Percentiles rank a stretch among this genome's conserved stretches.
phyloP scores from a whole-genome alignment of 2,113 vertebrate genomes.

The Gambusia affinis region DNA sequence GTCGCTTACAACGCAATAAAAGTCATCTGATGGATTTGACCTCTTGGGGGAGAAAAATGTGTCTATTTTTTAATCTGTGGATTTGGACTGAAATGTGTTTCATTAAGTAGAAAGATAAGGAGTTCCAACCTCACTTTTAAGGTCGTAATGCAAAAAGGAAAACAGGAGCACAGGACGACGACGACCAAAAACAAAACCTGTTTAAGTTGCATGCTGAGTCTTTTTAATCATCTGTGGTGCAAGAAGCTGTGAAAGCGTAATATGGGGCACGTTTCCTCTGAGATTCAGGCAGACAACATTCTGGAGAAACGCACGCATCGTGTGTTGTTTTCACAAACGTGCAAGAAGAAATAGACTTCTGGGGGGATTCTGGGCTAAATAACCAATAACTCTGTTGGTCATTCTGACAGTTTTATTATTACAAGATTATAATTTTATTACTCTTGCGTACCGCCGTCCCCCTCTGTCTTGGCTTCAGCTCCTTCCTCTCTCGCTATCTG shows the following conservation, averaged over 20 bases:
- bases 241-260: background rate
- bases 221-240: background rate
- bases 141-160: slow-evolving; percentile 23
- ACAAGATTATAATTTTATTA: slow-evolving; percentile 16
- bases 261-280: background rate
- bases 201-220: background rate
- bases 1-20: slow-evolving; percentile 42
- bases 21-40: slow-evolving; percentile 22
- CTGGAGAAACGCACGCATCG: background rate
- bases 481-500: background rate
- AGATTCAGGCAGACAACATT: slow-evolving; percentile 4
- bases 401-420: background rate
- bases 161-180: background rate
- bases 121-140: slow-evolving; percentile 25
- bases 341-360: slow-evolving; percentile 3
- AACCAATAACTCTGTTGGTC: background rate
- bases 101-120: background rate
- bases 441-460: background rate
- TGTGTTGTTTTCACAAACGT: background rate
- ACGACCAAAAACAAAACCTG: background rate
- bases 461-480: background rate
- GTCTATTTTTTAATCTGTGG: slow-evolving; percentile 7
- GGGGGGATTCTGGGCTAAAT: background rate
- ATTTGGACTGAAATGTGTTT: slow-evolving; percentile 1
- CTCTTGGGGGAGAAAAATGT: slow-evolving; percentile 21